phyloP scores from a whole-genome alignment of 2,797 vertebrate genomes.

The Girardinus metallicus region DNA sequence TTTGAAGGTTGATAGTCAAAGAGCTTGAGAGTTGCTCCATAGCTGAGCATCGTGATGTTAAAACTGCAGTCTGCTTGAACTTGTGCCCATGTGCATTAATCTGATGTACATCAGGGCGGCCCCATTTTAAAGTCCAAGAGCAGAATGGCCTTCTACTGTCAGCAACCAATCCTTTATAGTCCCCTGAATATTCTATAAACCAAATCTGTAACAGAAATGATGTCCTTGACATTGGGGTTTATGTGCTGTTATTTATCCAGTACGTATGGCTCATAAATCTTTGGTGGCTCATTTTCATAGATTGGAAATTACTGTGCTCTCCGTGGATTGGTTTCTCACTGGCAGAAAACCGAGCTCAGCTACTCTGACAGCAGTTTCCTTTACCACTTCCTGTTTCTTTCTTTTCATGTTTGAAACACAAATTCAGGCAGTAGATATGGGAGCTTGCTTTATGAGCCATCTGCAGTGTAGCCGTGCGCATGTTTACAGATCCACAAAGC shows the following conservation, averaged over 20 bases:
- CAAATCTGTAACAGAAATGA: slow-evolving; percentile 32
- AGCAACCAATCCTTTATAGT: slow-evolving; percentile 36
- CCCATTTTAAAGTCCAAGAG: slow-evolving; percentile 62
- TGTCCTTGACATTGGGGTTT: slow-evolving; percentile 44
- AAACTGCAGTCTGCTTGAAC: slow-evolving; percentile 60
- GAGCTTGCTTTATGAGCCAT: slow-evolving; percentile 59
- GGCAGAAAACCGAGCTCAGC: slow-evolving; percentile 40
- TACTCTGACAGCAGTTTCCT: slow-evolving; percentile 51
- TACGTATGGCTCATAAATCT: slow-evolving; percentile 48
- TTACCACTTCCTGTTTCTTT: slow-evolving; percentile 45
- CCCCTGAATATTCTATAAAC: slow-evolving; percentile 52
- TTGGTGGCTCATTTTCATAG: slow-evolving; percentile 45
- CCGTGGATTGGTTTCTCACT: slow-evolving; percentile 39
- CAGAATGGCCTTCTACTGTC: slow-evolving; percentile 53
- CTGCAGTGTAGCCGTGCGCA: slow-evolving; percentile 52
- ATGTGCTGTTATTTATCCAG: slow-evolving; percentile 42
- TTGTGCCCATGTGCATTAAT: slow-evolving; percentile 71
- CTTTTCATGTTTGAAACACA: slow-evolving; percentile 9
- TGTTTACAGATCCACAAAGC: slow-evolving; percentile 51
- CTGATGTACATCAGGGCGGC: slow-evolving; percentile 63
- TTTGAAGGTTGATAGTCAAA: neutral
- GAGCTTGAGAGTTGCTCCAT: slow-evolving; percentile 8
- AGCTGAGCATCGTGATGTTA: slow-evolving; percentile 62
- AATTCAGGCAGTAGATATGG: slow-evolving; percentile 55
- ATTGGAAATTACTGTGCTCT: slow-evolving; percentile 40